Percentiles rank a stretch among this genome's conserved stretches.
phyloP scores from a whole-genome alignment of 2,797 vertebrate species.

The Karalla daura region DNA sequence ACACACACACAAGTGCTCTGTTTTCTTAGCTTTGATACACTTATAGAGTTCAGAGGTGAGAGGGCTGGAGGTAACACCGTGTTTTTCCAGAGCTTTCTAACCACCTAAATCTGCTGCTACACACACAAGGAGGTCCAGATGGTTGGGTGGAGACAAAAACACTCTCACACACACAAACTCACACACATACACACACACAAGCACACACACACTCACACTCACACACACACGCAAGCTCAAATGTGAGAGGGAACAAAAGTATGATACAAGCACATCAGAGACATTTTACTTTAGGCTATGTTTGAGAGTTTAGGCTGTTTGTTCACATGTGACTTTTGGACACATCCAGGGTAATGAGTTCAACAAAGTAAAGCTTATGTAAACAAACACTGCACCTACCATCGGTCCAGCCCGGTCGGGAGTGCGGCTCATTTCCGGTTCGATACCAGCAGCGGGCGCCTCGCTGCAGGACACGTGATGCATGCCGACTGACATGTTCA shows the following conservation, averaged over 20 bases:
- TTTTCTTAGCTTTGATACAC: constrained; percentile 86
- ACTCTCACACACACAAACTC: constrained; percentile 31
- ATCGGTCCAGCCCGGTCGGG: constrained; percentile 4
- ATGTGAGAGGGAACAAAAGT: constrained; percentile 7
- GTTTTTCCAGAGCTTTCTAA: constrained; percentile 80
- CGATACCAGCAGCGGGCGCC: background rate
- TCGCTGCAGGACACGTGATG: constrained; percentile 14
- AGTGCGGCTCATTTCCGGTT: too few species aligned
- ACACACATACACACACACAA: constrained; percentile 69
- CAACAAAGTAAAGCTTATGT: constrained; percentile 1
- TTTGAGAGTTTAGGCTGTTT: background rate
- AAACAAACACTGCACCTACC: background rate
- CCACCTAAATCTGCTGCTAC: constrained; percentile 77
- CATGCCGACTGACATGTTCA: constrained; percentile 47
- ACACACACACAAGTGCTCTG: constrained; percentile 60
- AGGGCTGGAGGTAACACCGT: constrained; percentile 76
- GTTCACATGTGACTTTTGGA: background rate
- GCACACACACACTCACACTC: too few species aligned
- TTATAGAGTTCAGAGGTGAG: constrained; percentile 83
- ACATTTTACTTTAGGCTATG: constrained; percentile 18
- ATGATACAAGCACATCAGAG: constrained; percentile 13
- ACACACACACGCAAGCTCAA: constrained; percentile 25
- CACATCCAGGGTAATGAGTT: background rate
- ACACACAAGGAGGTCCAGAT: constrained; percentile 81
- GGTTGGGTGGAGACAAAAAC: constrained; percentile 71